A percentile compares a stretch with the other conserved stretches of the same genome.
Evolutionary conservation across 2,797 vertebrate species (phyloP).

Genomic region (Menidia menidia): DNA sequence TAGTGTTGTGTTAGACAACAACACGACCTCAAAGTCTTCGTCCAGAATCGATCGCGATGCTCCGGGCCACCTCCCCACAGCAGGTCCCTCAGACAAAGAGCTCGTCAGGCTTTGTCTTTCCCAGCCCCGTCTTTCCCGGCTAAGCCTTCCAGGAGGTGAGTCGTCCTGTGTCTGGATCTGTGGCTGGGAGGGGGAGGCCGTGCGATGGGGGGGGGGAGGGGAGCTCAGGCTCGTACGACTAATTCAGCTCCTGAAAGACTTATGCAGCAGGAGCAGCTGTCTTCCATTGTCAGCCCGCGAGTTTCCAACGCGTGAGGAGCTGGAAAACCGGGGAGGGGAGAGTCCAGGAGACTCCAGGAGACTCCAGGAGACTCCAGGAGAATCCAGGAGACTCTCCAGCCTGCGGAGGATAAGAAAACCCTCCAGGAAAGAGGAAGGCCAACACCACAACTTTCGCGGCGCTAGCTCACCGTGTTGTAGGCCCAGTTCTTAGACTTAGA

Average conservation of each 20-base stretch:
- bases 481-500: too few species aligned
- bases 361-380: too few species aligned
- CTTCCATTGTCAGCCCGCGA: slow-evolving; percentile 85
- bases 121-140: slow-evolving; percentile 40
- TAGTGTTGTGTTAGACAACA: background rate
- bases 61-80: too few species aligned
- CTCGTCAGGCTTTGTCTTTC: slow-evolving; percentile 69
- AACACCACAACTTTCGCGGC: slow-evolving; percentile 60
- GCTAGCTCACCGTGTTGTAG: slow-evolving; percentile 41
- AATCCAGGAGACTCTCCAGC: too few species aligned
- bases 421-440: slow-evolving; percentile 40
- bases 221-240: slow-evolving; percentile 77
- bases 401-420: slow-evolving; percentile 30
- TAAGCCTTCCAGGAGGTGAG: slow-evolving; percentile 74
- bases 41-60: slow-evolving; percentile 45
- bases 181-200: slow-evolving; percentile 56
- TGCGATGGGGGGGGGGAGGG: slow-evolving; percentile 73
- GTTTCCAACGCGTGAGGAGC: slow-evolving; percentile 83
- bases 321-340: slow-evolving; percentile 59
- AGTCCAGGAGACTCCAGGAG: slow-evolving; percentile 65
- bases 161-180: slow-evolving; percentile 73
- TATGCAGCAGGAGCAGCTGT: slow-evolving; percentile 85
- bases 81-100: slow-evolving; percentile 79
- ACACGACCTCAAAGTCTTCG: slow-evolving; percentile 6
- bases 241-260: slow-evolving; percentile 87